phyloP scores from a whole-genome alignment of 2,888 invertebrate genomes.

The Leptinotarsa haldemani region DNA sequence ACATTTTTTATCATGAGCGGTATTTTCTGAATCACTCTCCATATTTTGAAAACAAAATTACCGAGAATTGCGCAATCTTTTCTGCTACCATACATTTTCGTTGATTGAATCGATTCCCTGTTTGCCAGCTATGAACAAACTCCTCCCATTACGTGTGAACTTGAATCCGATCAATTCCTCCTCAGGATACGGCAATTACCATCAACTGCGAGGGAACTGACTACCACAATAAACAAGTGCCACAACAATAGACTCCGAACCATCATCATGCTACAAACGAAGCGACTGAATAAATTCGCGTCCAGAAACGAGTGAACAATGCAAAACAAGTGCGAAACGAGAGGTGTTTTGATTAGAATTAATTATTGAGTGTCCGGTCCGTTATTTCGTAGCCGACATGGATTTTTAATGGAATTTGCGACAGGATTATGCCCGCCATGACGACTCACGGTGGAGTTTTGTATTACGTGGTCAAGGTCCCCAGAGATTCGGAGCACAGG shows the following conservation, averaged over 20 bases:
- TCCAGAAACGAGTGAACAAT: slow-evolving; percentile 13
- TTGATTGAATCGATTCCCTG: background rate
- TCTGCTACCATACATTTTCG: background rate
- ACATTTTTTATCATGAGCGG: no score
- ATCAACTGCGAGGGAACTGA: slow-evolving; percentile 37
- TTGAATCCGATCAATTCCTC: slow-evolving; percentile 10
- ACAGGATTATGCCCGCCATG: slow-evolving; percentile 63
- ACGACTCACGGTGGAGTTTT: slow-evolving; percentile 76
- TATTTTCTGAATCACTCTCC: no score
- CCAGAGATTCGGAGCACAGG: slow-evolving; percentile 65
- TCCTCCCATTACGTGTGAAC: slow-evolving; percentile 7
- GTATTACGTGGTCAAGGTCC: slow-evolving; percentile 77
- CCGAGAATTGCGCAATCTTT: no score
- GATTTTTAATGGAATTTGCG: slow-evolving; percentile 8
- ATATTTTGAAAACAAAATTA: no score
- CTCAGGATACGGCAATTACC: slow-evolving; percentile 37
- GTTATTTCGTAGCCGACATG: background rate
- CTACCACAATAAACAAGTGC: slow-evolving; percentile 30
- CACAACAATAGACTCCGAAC: slow-evolving; percentile 14
- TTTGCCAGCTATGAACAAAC: slow-evolving; percentile 4
- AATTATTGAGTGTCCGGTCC: slow-evolving; percentile 27
- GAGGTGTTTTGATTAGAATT: slow-evolving; percentile 13
- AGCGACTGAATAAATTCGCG: background rate
- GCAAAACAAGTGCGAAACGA: slow-evolving; percentile 19
- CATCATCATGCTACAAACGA: slow-evolving; percentile 22